phyloP scores from a whole-genome alignment of 2,113 vertebrate genomes.

The Pionites leucogaster region DNA sequence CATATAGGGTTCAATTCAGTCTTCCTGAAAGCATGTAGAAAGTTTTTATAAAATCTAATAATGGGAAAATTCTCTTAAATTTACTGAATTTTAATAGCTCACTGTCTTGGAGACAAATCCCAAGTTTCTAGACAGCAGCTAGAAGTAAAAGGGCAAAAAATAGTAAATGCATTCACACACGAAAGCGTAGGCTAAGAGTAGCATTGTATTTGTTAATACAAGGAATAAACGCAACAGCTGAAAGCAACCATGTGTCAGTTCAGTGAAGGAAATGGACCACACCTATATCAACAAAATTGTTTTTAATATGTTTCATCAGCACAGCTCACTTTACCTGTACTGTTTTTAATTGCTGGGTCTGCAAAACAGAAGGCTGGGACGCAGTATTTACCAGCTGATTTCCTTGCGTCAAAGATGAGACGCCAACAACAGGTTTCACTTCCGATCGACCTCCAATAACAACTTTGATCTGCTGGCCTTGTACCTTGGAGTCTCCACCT shows the following conservation, averaged over 20 bases:
- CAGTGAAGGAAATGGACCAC: constrained; percentile 6
- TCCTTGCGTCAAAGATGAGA: constrained; percentile 79
- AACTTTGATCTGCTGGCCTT: constrained; percentile 91
- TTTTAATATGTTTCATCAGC: neutral
- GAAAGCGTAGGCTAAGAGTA: constrained; percentile 10
- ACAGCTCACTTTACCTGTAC: constrained; percentile 85
- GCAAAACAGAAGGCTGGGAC: constrained; percentile 82
- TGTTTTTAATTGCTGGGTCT: constrained; percentile 93
- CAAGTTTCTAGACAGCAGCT: neutral
- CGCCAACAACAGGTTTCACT: constrained; percentile 86
- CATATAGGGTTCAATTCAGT: neutral
- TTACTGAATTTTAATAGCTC: neutral
- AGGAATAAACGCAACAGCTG: neutral
- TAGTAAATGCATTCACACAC: neutral
- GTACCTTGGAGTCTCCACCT: constrained; percentile 81
- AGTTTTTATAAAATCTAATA: neutral
- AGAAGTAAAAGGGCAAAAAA: constrained; percentile 19
- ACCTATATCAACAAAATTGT: constrained; percentile 9
- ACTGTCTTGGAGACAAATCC: neutral
- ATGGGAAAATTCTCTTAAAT: neutral
- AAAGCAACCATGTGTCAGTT: neutral
- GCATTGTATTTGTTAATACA: neutral
- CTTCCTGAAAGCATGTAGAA: neutral
- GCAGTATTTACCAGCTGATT: constrained; percentile 82
- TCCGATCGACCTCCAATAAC: constrained; percentile 88